Evolutionary conservation across 2,888 invertebrate species (phyloP), one percentile per base, ranked within the genome.

Genomic region (Platycnemis pennipes): DNA sequence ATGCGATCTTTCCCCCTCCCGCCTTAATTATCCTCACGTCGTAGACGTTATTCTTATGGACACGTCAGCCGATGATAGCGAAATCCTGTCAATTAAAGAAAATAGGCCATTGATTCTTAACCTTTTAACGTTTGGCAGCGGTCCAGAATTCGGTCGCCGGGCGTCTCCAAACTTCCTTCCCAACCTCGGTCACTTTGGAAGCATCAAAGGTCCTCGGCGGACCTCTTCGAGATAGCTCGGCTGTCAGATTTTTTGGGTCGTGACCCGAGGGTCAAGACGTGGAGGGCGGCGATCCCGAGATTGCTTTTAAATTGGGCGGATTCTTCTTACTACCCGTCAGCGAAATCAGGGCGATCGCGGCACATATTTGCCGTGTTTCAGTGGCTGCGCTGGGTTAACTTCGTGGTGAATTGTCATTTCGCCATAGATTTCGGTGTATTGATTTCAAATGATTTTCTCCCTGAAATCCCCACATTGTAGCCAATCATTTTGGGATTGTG

Each of bases 31-130:
- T 16, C 77, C 77, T n/a, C 77, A 37, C 77, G 77, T 77, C 77
- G 37, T 37, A 13, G 77, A 77, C 37, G 77, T 77, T 77, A 37
- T 8, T 77, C 77, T n/a, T n/a, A 37, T 37, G 77, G 16, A 77
- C 77, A 77, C 77, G 77, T 77, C 77, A 77, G 37, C 77, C 77
- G 77, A 77, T 77, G 77, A 77, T 77, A 77, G 77, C 77, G 77
- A 77, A 63, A 77, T 77, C 37, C 77, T 77, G 37, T 77, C 77
- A 77, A 77, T 77, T 77, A 37, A 77, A 37, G 77, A 63, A 77
- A 77, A 77, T 77, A 37, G 77, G 77, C 37, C 77, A 77, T 77
- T 77, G 77, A 77, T 77, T 77, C 77, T 77, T 77, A 77, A 77
- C 77, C 77, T 77, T 77, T 77, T 77, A 77, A 77, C 77, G 37